These are phyloP conservation scores for Clarias laeviceps DNA, from an alignment of 2,797 vertebrate genomes.

Conservation along the genomic window DNA sequence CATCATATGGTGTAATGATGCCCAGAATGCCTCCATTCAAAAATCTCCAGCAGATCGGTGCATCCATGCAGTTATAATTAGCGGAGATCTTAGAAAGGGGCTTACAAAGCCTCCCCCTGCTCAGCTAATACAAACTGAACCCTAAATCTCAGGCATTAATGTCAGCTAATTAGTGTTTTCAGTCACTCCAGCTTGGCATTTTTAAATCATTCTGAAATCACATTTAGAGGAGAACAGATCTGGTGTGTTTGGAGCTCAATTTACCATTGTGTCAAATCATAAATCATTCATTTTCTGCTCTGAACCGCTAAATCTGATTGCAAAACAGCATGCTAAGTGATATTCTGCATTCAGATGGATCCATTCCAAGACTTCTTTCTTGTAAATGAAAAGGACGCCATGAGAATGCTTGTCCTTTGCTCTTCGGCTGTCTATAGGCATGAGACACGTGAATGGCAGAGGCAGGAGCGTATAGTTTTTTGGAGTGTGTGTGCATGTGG, in stretches of 20 bases:
- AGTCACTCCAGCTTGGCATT: background rate
- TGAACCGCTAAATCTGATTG: background rate
- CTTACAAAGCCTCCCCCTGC: slow-evolving; percentile 28
- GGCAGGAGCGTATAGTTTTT: slow-evolving; percentile 41
- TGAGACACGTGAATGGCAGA: slow-evolving; percentile 47
- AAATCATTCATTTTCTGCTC: background rate
- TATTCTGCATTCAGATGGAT: background rate
- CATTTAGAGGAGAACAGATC: slow-evolving; percentile 14
- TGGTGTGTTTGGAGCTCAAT: slow-evolving; percentile 8
- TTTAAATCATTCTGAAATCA: slow-evolving; percentile 8
- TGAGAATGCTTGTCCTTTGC: slow-evolving; percentile 40
- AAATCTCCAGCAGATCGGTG: slow-evolving; percentile 22
- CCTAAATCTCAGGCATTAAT: slow-evolving; percentile 44
- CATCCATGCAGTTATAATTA: slow-evolving; percentile 41
- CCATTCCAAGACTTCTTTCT: background rate
- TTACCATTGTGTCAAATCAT: slow-evolving; percentile 13
- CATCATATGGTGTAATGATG: too few relatives aligned
- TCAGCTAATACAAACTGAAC: slow-evolving; percentile 47
- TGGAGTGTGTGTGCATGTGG: slow-evolving; percentile 29
- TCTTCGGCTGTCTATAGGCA: slow-evolving; percentile 49
- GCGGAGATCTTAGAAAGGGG: slow-evolving; percentile 41
- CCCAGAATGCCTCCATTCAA: too few relatives aligned
- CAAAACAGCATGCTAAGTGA: background rate
- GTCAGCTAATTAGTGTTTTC: slow-evolving; percentile 40
- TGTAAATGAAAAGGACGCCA: slow-evolving; percentile 38